phyloP scores from a whole-genome alignment of 2,888 invertebrate genomes.

The Neoaliturus tenellus region DNA sequence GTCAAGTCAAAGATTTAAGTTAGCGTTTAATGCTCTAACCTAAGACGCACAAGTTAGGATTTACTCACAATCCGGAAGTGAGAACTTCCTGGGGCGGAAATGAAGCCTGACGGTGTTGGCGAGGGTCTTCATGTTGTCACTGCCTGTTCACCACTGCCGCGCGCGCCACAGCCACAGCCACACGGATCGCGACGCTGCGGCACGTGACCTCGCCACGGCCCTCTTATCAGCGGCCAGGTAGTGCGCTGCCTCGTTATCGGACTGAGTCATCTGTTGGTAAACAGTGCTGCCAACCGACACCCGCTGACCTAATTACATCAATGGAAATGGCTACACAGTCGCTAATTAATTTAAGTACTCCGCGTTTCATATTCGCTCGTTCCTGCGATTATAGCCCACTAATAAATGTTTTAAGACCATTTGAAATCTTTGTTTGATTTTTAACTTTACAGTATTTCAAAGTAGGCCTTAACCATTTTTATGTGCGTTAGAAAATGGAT shows the following conservation, averaged over 20 bases:
- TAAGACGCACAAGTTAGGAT: neutral
- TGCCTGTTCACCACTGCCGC: slow-evolving; percentile 10
- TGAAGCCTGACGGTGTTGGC: slow-evolving; percentile 15
- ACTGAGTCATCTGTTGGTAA: slow-evolving; percentile 46
- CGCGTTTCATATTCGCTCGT: neutral
- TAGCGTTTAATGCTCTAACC: too few relatives aligned
- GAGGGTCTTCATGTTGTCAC: slow-evolving; percentile 34
- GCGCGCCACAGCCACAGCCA: slow-evolving; percentile 14
- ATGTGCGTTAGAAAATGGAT: too few relatives aligned
- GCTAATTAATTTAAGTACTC: neutral
- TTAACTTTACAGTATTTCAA: too few relatives aligned
- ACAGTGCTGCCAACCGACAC: slow-evolving; percentile 25
- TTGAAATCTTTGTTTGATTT: neutral
- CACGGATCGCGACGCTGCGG: neutral
- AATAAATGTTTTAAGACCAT: too few relatives aligned
- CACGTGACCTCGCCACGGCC: slow-evolving; percentile 29
- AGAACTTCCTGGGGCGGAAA: slow-evolving; percentile 33
- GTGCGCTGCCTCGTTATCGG: neutral
- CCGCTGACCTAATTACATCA: neutral
- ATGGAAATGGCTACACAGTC: neutral
- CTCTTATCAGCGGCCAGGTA: slow-evolving; percentile 41
- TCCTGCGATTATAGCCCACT: too few relatives aligned
- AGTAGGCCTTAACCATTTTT: too few relatives aligned
- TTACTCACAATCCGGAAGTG: slow-evolving; percentile 39
- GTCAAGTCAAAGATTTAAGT: too few relatives aligned